Evolutionary conservation across 2,113 vertebrate genomes (phyloP), one percentile per base, ranked within the genome.

Genomic region (Plotosus lineatus): DNA sequence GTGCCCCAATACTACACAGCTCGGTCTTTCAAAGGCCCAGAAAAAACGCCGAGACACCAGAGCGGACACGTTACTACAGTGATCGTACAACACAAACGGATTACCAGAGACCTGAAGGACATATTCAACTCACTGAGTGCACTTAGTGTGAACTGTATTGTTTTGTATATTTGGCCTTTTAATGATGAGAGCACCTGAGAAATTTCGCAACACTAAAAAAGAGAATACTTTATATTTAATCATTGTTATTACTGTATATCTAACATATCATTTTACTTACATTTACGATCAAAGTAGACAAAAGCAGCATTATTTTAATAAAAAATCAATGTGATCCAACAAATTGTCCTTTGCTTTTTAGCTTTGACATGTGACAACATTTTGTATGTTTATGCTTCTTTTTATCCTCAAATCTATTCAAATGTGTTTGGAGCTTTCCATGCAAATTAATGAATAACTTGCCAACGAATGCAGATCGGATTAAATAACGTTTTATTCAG

Each of bases 1-100:
- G 42, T 66, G 60, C 65, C 36, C 55, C 56, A n/a, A n/a, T n/a
- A 66, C 56, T 53, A 74, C 56, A 75, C 50, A 77, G 61, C 73
- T 69, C 33, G 63, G 50, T 65, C 19, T 82, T 56, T 56, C 61
- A 56, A 58, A 66, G 36, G 51, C 72, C 56, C 26, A 56, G n/a
- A 81, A 38, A 68, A 81, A 75, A 66, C 33, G 55, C 55, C 79
- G 63, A 51, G 44, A 60, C 72, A 56, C 31, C 12, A 42, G 36
- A 8, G 28, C 60, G 75, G 71, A 42, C 44, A 79, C 31, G 72
- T 68, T 33, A 7, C 36, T 33, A 7, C 36, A 75, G 14, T 36
- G 50, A 69, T 58, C 58, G 26, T 60, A 80, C 53, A 36, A 38
- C 31, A 40, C 19, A 81, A 80, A 28, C 3, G 17, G 15, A 60